Evolutionary conservation across 2,113 vertebrate species (phyloP).

Genomic region (Sinocyclocheilus grahami): DNA sequence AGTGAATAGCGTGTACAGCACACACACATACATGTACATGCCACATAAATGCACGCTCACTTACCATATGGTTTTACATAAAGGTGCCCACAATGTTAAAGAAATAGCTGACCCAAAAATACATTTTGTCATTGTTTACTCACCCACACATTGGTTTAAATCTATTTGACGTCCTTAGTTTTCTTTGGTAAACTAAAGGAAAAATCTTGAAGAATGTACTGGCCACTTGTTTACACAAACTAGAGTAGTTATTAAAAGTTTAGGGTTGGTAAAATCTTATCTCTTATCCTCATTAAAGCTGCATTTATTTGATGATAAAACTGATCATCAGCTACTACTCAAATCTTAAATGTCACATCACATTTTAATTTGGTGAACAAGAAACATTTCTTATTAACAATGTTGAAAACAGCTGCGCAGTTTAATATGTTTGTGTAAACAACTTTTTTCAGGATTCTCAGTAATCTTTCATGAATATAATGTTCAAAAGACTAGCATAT

Average conservation of each 20-base stretch:
- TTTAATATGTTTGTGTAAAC: neutral
- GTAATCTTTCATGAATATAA: neutral
- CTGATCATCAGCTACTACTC: neutral
- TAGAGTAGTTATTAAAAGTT: neutral
- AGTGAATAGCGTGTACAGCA: constrained; percentile 4
- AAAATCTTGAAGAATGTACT: neutral
- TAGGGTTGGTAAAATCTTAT: neutral
- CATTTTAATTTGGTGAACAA: neutral
- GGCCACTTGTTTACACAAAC: neutral
- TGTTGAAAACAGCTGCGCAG: neutral
- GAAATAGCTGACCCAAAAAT: constrained; percentile 7
- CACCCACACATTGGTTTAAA: neutral
- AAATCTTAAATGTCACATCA: neutral
- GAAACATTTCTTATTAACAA: neutral
- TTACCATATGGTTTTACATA: neutral
- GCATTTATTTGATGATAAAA: neutral
- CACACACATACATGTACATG: constrained; percentile 8
- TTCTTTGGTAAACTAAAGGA: neutral
- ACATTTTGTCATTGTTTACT: neutral
- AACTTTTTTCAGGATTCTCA: neutral
- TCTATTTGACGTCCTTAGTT: neutral
- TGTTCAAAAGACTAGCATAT: neutral
- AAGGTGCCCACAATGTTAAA: neutral
- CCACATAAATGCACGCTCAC: neutral
- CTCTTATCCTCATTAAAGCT: neutral